Base-by-base conservation (phyloP, 2,888 invertebrate genomes). In the Eretmocerus hayati region DNA sequence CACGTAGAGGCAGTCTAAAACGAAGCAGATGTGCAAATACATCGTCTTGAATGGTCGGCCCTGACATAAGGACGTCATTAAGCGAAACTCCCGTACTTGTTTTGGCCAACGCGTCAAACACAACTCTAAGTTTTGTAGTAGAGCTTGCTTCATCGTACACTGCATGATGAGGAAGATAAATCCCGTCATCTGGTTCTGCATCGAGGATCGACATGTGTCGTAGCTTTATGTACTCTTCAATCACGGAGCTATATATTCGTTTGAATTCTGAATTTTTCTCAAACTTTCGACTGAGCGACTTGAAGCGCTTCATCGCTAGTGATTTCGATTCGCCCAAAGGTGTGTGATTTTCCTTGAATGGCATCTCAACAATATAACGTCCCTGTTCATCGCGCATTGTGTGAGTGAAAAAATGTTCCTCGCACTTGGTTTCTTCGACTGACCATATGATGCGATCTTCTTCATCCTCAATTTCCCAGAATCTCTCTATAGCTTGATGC, bases 81-180 rank as follows among this genome's bases (percentile, higher is more conserved):
- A 63, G 42, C 1, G 62, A 62, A 2, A 55, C 32, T 1, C 58
- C 56, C 3, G 56, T 45, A 5, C 52, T 35, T n/a, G 48, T 55
- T 52, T 50, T 57, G 4, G 58, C 55, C 2, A 59, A 63, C 16
- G 55, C 63, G 39, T 66, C 62, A 43, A 62, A 66, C 1, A 66
- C 64, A 1, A 61, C 59, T 15, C 65, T 48, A 5, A 62, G 36
- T 32, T 61, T 60, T 0, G 62, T 63, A 2, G 60, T 60, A 1
- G 56, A 40, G 37, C 60, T 61, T 1, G 44, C 21, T 5, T 48
- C 53, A 23, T 57, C 57, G 8, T 51, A 53, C 2, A 65, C 62
- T 1, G 58, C 42, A 30, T 63, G 64, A 53, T 66, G 63, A 22
- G 64, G 62, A 5, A 65, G 36, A 46, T 60, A 64, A 35, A 48